Conservation (phyloP, 2,113 vertebrate genomes). For the Brienomyrus brachyistius region DNA sequence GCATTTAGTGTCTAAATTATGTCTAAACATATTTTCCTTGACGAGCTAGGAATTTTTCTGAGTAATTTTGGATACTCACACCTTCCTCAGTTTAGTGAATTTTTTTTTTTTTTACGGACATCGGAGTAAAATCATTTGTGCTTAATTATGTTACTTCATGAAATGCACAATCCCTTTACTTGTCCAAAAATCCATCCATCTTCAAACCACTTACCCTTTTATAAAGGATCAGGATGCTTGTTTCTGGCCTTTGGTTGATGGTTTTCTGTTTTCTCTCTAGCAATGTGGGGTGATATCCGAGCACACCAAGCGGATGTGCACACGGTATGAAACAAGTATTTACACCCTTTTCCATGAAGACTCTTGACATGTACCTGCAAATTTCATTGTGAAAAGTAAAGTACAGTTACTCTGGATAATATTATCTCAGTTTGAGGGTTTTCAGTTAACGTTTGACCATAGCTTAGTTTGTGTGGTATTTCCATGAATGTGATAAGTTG, state of each 20-base stretch:
- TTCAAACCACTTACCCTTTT: background rate
- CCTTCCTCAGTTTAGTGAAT: background rate
- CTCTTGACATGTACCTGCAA: background rate
- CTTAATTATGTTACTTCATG: background rate
- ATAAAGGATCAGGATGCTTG: background rate
- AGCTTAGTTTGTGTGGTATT: background rate
- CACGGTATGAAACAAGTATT: slow-evolving; percentile 66
- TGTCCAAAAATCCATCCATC: background rate
- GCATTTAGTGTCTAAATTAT: background rate
- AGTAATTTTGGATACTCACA: background rate
- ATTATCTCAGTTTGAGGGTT: background rate
- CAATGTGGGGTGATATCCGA: slow-evolving; percentile 97
- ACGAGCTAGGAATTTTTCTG: background rate
- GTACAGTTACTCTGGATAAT: background rate
- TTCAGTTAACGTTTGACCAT: background rate
- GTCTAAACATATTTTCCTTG: no score
- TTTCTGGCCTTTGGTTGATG: background rate
- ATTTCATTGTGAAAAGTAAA: background rate
- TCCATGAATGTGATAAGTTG: background rate
- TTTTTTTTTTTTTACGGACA: background rate
- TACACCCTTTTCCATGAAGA: background rate
- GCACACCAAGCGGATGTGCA: slow-evolving; percentile 99
- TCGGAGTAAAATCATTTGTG: background rate
- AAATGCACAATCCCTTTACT: background rate
- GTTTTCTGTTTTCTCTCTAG: slow-evolving; percentile 53